A percentile compares a stretch with the other conserved stretches of the same genome.
Conservation (phyloP, 2,888 invertebrate species). For the Eurois occulta region DNA sequence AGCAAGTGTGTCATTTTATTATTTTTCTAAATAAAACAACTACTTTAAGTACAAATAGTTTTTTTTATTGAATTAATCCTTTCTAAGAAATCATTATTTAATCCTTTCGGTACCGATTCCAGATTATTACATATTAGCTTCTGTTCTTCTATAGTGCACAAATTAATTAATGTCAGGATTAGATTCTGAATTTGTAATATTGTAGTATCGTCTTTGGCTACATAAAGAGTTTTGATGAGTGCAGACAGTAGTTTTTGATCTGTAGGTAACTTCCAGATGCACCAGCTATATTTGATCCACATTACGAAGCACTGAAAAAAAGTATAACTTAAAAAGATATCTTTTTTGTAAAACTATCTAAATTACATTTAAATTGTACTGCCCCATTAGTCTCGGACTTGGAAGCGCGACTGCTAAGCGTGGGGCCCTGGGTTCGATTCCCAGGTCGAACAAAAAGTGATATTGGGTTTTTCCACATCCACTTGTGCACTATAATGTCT, state of each 20-base stretch:
- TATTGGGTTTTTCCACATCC: background rate
- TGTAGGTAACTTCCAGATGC: slow-evolving; percentile 77
- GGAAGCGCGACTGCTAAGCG: background rate
- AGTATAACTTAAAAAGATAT: background rate
- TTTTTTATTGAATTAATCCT: slow-evolving; percentile 75
- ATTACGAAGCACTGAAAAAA: slow-evolving; percentile 81
- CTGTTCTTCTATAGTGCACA: slow-evolving; percentile 77
- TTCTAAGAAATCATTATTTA: slow-evolving; percentile 71
- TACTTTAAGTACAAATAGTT: slow-evolving; percentile 57
- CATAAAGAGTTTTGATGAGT: slow-evolving; percentile 82
- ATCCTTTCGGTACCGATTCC: slow-evolving; percentile 63
- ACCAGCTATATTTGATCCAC: slow-evolving; percentile 85
- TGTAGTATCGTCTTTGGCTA: slow-evolving; percentile 72
- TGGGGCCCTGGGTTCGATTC: background rate
- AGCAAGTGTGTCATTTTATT: background rate
- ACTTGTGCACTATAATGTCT: background rate
- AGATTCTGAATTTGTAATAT: slow-evolving; percentile 74
- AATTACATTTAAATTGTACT: background rate
- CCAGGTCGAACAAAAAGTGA: background rate
- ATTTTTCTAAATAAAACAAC: slow-evolving; percentile 25
- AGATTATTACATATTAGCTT: slow-evolving; percentile 72
- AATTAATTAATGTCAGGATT: slow-evolving; percentile 76
- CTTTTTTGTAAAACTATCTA: background rate
- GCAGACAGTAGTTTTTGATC: slow-evolving; percentile 79
- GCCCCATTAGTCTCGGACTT: background rate